Evolutionary conservation across 2,797 vertebrate species (phyloP), one percentile per base, ranked within the genome.

Genomic region (Scarus forsteni): DNA sequence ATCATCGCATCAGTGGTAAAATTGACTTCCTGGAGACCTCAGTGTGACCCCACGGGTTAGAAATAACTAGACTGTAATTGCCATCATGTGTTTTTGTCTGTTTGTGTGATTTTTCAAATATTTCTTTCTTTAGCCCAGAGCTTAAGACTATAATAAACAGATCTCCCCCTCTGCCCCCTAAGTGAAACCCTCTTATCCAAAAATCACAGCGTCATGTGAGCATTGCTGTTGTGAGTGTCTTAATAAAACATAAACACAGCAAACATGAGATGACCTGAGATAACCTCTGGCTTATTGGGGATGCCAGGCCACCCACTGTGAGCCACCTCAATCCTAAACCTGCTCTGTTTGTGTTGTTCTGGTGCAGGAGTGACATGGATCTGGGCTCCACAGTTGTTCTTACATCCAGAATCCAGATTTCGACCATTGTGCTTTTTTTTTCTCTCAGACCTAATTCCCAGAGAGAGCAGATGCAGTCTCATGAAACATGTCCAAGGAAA

Each of bases 401-500:
- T 60, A 75, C 60, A 46, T 78, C 59, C 69, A 59, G 19, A 66
- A 70, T 52, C 78, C 52, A 52, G n/a, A 66, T 66, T 54, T 70
- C 50, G 27, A 7, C 50, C 16, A 10, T 65, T 73, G 63, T 44
- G 50, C 27, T 27, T 27, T 8, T 42, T 57, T 48, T 73, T 70
- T 58, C 38, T 1, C 64, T 51, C 67, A 70, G 66, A 78, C 66
- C 49, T 65, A 34, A 77, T 87, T 94, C 85, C 87, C 85, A 92
- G 83, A 77, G 80, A 87, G 79, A 85, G 75, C 77, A 86, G 60
- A 81, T 81, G 79, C 60, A 74, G 88, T 93, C 86, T 90, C 92
- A 93, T 88, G 90, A 91, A 92, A 84, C 71, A 75, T 74, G 80
- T 93, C 92, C 91, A 94, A 93, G 77, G 66, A 93, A 92, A 95